Evolutionary conservation across 1,140 invertebrate genomes (phyloP).

Genomic region (Druon quercuslanigerum): DNA sequence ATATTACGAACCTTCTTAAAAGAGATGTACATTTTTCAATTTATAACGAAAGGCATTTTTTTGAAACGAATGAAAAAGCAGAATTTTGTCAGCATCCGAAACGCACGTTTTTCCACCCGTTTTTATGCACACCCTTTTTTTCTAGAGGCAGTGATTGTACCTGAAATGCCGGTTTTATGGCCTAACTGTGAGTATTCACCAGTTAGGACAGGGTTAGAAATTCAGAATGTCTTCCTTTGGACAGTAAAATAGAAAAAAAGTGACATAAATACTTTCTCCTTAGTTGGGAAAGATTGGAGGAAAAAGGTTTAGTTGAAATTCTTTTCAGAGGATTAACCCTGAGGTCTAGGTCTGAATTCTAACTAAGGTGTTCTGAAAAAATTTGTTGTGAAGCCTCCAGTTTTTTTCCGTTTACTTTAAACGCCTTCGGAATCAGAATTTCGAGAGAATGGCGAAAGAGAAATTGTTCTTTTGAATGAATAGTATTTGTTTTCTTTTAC

Average conservation of each 20-base stretch:
- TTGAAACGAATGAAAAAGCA: slow-evolving; percentile 26
- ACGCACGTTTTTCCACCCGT: slow-evolving; percentile 35
- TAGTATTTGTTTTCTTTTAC: no score
- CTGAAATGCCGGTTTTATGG: slow-evolving; percentile 26
- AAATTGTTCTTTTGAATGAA: no score
- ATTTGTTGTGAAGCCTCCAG: neutral
- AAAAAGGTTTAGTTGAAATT: slow-evolving; percentile 21
- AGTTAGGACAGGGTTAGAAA: neutral
- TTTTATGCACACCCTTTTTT: slow-evolving; percentile 24
- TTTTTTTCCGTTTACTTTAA: no score
- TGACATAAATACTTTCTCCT: neutral
- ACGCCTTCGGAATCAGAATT: no score
- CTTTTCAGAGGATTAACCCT: neutral
- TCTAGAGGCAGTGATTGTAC: slow-evolving; percentile 40
- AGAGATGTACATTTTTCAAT: no score
- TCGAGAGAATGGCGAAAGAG: no score
- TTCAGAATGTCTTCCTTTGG: slow-evolving; percentile 1
- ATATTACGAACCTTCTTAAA: no score
- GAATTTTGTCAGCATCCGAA: slow-evolving; percentile 62
- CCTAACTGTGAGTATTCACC: no score
- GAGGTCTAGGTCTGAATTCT: neutral
- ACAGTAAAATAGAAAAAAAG: neutral
- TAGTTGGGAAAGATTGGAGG: neutral
- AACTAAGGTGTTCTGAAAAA: neutral
- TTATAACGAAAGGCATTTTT: no score